Evolutionary conservation across 2,113 vertebrate species (phyloP).

Genomic region (Pterocles gutturalis): DNA sequence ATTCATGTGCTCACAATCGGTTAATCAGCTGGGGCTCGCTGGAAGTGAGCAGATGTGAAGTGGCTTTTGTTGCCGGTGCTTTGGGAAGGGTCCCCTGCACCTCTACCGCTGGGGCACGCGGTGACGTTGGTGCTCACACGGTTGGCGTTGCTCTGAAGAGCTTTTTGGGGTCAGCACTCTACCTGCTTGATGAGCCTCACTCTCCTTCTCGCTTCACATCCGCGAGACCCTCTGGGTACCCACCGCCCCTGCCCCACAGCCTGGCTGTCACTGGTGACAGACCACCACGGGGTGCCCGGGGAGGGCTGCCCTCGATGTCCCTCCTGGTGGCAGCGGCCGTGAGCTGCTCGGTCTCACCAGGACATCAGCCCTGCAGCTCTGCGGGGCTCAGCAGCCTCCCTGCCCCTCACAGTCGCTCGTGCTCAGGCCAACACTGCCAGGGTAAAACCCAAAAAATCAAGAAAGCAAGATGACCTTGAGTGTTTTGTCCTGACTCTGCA

Average conservation of each 20-base stretch:
- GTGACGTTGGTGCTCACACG: background rate
- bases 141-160: background rate
- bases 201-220: background rate
- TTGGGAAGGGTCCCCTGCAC: background rate
- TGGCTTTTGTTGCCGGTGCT: background rate
- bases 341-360: background rate
- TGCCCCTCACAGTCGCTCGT: background rate
- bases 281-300: background rate
- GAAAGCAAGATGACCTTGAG: conserved; percentile 83
- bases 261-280: background rate
- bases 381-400: background rate
- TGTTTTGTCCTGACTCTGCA: conserved; percentile 89
- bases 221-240: background rate
- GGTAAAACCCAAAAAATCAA: background rate
- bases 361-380: background rate
- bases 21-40: conserved; percentile 4
- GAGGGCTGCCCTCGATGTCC: background rate
- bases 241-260: background rate
- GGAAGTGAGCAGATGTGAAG: conserved; percentile 30
- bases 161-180: background rate
- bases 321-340: background rate
- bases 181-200: background rate
- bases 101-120: background rate
- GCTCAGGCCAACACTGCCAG: background rate
- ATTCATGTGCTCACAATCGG: conserved; percentile 24